Percentiles rank a stretch among this genome's conserved stretches.
These are phyloP conservation scores for Terrapene triunguis DNA, from an alignment of 2,113 vertebrate genomes.

Conservation along the genomic window DNA sequence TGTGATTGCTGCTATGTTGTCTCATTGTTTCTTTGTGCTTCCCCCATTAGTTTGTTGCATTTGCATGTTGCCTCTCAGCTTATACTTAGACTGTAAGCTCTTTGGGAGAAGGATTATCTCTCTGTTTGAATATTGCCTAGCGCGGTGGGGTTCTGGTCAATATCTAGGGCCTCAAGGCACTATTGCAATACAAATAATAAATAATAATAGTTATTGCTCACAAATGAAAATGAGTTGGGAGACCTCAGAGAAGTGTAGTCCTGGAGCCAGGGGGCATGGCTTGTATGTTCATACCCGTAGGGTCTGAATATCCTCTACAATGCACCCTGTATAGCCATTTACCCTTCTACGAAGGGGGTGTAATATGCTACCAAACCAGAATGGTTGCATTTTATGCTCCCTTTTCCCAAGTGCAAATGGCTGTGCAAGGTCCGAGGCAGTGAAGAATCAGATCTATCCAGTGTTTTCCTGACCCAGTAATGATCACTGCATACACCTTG, in stretches of 20 bases:
- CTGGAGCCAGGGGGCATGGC: neutral
- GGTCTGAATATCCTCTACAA: neutral
- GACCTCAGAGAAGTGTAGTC: neutral
- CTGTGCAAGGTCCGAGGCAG: neutral
- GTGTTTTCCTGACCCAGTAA: conserved; percentile 31
- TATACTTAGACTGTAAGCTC: neutral
- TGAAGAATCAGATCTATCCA: conserved; percentile 50
- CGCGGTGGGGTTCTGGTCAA: neutral
- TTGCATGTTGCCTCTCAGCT: neutral
- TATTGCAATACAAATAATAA: neutral
- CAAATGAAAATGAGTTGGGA: neutral
- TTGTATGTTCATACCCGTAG: neutral
- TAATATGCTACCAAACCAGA: conserved; percentile 4
- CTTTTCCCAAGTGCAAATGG: conserved; percentile 30
- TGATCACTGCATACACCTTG: neutral
- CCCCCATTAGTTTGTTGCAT: neutral
- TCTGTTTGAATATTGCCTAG: neutral
- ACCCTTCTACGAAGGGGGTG: neutral
- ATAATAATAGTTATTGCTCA: neutral
- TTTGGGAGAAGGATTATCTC: neutral
- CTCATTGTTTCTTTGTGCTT: neutral
- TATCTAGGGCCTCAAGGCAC: neutral
- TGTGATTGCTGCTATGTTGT: neutral
- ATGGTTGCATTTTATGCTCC: neutral
- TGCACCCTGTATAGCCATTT: neutral